These are phyloP conservation scores for Ceratotherium simum DNA, from an alignment of 2,113 vertebrate genomes.

Conservation along the genomic window DNA sequence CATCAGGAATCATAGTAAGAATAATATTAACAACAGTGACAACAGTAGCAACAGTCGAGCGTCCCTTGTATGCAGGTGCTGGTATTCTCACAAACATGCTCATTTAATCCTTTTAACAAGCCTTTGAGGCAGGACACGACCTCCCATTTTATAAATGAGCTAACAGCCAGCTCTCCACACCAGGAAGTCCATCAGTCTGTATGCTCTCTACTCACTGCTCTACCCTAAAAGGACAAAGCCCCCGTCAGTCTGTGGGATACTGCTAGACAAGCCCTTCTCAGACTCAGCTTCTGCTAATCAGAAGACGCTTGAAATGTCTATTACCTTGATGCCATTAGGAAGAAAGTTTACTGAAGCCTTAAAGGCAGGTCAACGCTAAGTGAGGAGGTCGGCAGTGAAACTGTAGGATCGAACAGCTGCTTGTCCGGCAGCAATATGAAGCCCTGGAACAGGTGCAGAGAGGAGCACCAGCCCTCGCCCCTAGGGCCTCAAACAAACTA, in stretches of 20 bases:
- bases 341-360: neutral
- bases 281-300: neutral
- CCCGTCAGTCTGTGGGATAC: neutral
- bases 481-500: neutral
- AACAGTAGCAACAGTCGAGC: no score
- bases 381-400: neutral
- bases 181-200: fast-evolving
- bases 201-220: neutral
- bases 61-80: fast-evolving
- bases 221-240: neutral
- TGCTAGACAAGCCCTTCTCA: neutral
- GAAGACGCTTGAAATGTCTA: neutral
- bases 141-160: neutral
- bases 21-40: fast-evolving
- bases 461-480: neutral
- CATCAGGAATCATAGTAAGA: neutral
- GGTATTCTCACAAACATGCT: neutral
- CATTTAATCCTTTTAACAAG: neutral
- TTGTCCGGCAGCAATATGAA: neutral
- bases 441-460: neutral
- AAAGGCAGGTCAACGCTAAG: neutral
- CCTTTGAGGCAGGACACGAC: neutral
- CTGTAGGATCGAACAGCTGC: neutral
- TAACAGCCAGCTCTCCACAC: neutral
- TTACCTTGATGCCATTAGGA: neutral